Percentiles rank a stretch among this genome's conserved stretches.
Conservation (phyloP, 2,113 vertebrate genomes). For the Elephantulus edwardii region DNA sequence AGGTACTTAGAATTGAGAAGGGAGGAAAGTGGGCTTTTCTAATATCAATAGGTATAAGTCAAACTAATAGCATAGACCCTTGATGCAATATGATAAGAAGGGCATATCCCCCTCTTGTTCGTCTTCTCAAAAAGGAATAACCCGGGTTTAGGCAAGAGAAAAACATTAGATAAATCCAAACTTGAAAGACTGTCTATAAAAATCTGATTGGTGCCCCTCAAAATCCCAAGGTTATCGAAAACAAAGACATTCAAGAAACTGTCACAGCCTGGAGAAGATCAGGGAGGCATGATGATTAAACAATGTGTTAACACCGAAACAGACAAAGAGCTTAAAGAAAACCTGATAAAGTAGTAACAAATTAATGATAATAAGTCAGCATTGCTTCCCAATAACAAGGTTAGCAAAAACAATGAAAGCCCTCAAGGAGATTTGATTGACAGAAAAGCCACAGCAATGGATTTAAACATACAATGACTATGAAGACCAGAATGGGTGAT, state of each 20-base stretch:
- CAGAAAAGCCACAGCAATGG: not conserved
- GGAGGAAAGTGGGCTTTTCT: not conserved
- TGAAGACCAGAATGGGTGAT: not conserved
- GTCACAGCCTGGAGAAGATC: not conserved
- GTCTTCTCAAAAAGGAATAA: not conserved
- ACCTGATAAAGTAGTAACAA: not conserved
- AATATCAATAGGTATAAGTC: not conserved
- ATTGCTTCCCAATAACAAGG: too few relatives aligned
- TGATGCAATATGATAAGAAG: not conserved
- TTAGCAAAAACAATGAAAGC: too few relatives aligned
- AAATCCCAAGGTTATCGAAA: not conserved
- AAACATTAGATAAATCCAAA: not conserved
- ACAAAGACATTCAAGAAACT: not conserved
- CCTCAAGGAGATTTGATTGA: not conserved
- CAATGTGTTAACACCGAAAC: not conserved
- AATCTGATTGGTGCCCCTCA: not conserved
- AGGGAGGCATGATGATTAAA: not conserved
- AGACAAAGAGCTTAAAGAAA: not conserved
- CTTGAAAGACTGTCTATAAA: constrained; percentile 23
- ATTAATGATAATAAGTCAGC: not conserved
- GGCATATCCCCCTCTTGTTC: not conserved
- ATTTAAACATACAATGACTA: not conserved
- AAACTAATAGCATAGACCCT: too few relatives aligned
- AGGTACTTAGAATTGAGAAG: not conserved
- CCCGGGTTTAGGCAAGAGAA: not conserved